Conservation (phyloP, 2,797 vertebrate species). For the Leontocebus nigricollis region DNA sequence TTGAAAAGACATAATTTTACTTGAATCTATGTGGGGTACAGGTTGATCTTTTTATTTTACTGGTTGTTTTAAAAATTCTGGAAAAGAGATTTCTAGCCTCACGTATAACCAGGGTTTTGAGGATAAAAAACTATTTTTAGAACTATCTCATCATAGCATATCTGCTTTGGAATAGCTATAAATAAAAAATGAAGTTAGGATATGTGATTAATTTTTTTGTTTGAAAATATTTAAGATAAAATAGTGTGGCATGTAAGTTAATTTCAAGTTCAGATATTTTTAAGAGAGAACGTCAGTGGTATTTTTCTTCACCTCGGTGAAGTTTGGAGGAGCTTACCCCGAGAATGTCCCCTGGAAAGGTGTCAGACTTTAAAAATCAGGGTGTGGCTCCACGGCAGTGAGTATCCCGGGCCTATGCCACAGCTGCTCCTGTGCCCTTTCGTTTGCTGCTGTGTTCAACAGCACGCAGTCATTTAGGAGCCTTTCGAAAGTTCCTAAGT, state of each 20-base stretch:
- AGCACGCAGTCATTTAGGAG: background rate
- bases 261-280: conserved; percentile 15
- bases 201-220: background rate
- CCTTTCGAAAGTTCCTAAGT: background rate
- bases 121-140: conserved; percentile 34
- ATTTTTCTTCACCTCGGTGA: background rate
- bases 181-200: conserved; percentile 51
- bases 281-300: background rate
- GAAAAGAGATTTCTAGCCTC: conserved; percentile 44
- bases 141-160: background rate
- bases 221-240: background rate
- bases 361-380: accelerated
- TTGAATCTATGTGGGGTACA: conserved; percentile 40
- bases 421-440: accelerated
- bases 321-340: background rate
- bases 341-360: background rate
- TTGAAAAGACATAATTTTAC: background rate
- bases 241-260: background rate
- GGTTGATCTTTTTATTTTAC: conserved; percentile 24
- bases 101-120: conserved; percentile 53
- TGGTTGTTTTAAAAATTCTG: background rate
- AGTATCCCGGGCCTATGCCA: accelerated
- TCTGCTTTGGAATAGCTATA: conserved; percentile 45
- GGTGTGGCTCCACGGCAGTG: accelerated
- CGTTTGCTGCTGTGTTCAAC: accelerated